These are phyloP conservation scores for Lepidurus arcticus DNA, from an alignment of 1,140 invertebrate genomes.

Conservation along the genomic window DNA sequence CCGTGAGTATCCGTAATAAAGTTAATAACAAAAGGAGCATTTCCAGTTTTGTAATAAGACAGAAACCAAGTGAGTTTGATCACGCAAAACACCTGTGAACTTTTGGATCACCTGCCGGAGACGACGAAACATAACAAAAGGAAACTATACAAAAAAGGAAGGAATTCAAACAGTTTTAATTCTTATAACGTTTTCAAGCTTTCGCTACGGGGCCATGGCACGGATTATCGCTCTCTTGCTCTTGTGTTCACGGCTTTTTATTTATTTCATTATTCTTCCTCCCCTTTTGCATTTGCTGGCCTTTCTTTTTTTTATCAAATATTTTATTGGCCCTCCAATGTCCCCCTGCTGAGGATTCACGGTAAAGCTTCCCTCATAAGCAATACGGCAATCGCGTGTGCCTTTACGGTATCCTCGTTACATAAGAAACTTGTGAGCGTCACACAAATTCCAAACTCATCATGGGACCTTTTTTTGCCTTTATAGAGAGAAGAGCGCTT, in stretches of 20 bases:
- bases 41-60: background rate
- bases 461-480: background rate
- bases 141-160: background rate
- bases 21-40: too few relatives aligned
- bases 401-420: background rate
- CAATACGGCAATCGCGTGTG: slow-evolving; percentile 12
- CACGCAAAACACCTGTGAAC: background rate
- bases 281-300: background rate
- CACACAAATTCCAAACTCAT: slow-evolving; percentile 22
- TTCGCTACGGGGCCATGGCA: background rate
- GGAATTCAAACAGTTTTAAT: background rate
- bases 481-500: background rate
- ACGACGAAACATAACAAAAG: background rate
- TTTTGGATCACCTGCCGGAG: background rate
- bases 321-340: background rate
- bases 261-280: background rate
- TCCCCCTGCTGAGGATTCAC: background rate
- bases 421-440: background rate
- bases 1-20: too few relatives aligned
- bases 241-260: background rate
- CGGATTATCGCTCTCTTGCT: background rate
- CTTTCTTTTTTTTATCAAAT: background rate
- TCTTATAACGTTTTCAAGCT: background rate
- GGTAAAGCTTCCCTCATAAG: background rate
- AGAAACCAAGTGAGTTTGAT: background rate